phyloP scores from a whole-genome alignment of 2,888 invertebrate species.

The Cinara cedri region DNA sequence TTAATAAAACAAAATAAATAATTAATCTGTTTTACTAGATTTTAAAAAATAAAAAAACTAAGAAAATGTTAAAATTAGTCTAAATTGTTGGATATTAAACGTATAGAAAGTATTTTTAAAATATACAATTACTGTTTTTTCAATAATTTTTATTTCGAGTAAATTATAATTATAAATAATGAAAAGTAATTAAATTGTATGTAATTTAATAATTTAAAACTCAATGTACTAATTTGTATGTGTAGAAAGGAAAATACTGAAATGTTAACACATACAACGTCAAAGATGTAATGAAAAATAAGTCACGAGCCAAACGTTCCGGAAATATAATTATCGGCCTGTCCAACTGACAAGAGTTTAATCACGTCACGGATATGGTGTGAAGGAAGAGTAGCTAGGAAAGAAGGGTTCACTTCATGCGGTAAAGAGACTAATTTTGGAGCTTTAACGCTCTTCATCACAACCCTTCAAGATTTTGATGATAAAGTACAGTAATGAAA shows the following conservation, averaged over 20 bases:
- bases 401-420: slow-evolving; percentile 46
- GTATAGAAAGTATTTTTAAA: no score
- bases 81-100: not conserved
- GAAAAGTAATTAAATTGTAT: not conserved
- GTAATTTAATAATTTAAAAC: slow-evolving; percentile 20
- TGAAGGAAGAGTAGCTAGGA: slow-evolving; percentile 17
- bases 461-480: slow-evolving; percentile 51
- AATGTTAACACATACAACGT: slow-evolving; percentile 13
- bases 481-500: slow-evolving; percentile 53
- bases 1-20: no score
- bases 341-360: slow-evolving; percentile 56
- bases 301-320: slow-evolving; percentile 55
- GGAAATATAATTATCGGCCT: slow-evolving; percentile 57
- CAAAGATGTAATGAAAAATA: slow-evolving; percentile 52
- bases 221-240: not conserved
- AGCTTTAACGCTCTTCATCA: slow-evolving; percentile 54
- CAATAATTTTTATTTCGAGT: no score
- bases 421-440: slow-evolving; percentile 55
- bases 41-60: no score
- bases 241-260: slow-evolving; percentile 24
- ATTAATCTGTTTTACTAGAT: no score
- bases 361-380: slow-evolving; percentile 50
- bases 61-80: no score
- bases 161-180: no score
- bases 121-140: no score